Percentiles rank a stretch among this genome's conserved stretches.
phyloP scores from a whole-genome alignment of 2,888 invertebrate genomes.

The Ommatoiulus sabulosus region DNA sequence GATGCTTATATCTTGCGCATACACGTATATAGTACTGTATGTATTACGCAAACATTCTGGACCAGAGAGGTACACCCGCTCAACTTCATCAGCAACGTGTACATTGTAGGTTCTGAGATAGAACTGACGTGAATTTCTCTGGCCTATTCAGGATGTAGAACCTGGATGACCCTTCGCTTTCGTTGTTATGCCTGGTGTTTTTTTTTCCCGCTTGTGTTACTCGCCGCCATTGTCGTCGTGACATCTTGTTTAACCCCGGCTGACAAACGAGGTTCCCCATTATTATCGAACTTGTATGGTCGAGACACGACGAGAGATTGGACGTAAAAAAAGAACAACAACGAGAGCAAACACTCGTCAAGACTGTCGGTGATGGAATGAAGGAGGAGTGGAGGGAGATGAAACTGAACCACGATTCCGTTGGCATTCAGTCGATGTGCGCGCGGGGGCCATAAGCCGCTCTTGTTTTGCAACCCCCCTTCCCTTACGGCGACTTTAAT shows the following conservation, averaged over 20 bases:
- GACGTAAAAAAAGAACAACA: too few relatives aligned
- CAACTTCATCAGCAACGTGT: too few relatives aligned
- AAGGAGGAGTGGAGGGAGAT: background rate
- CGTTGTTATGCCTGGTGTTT: background rate
- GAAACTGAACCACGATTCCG: background rate
- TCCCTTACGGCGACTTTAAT: constrained; percentile 3
- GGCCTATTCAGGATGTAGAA: background rate
- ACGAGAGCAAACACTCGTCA: background rate
- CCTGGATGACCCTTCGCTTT: background rate
- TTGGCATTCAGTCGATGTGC: too few relatives aligned
- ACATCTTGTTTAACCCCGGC: constrained; percentile 1
- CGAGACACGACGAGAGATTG: background rate
- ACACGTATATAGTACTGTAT: background rate
- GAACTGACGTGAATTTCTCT: too few relatives aligned
- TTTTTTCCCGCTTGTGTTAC: too few relatives aligned
- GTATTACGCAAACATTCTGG: background rate
- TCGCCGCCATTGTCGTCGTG: background rate
- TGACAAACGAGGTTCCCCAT: constrained; percentile 4
- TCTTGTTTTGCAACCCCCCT: too few relatives aligned
- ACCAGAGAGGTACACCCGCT: too few relatives aligned
- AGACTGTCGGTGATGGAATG: background rate
- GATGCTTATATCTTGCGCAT: too few relatives aligned
- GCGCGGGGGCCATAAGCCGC: too few relatives aligned
- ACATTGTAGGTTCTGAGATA: too few relatives aligned
- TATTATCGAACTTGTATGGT: background rate